Evolutionary conservation across 2,888 invertebrate species (phyloP).

Genomic region (Cantharis lateralis): DNA sequence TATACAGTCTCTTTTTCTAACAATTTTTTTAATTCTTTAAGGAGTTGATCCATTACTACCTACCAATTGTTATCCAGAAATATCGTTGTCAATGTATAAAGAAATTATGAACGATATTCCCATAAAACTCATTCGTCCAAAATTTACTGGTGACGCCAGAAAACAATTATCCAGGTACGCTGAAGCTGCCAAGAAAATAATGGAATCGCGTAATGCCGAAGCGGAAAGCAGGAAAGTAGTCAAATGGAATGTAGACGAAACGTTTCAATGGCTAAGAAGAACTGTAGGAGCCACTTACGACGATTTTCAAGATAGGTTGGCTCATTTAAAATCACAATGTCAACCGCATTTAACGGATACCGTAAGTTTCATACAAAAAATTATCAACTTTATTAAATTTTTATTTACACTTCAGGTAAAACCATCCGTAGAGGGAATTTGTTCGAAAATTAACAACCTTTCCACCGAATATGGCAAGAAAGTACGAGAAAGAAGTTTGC

Average conservation of each 20-base stretch:
- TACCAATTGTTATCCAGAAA: conserved; percentile 88
- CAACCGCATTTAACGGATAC: conserved; percentile 95
- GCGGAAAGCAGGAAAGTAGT: conserved; percentile 95
- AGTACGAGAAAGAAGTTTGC: conserved; percentile 84
- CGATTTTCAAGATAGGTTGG: conserved; percentile 87
- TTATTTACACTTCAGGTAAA: conserved; percentile 61
- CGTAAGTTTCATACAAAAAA: conserved; percentile 50
- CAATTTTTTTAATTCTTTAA: conserved; percentile 35
- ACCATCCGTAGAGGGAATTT: conserved; percentile 92
- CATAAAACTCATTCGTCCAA: conserved; percentile 92
- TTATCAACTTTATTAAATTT: too few species aligned
- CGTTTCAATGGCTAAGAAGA: conserved; percentile 92
- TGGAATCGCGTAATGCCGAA: conserved; percentile 90
- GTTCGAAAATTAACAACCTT: conserved; percentile 89
- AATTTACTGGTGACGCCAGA: conserved; percentile 93
- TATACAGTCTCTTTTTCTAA: too few species aligned
- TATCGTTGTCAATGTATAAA: conserved; percentile 93
- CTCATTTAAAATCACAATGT: conserved; percentile 91
- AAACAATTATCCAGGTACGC: conserved; percentile 87
- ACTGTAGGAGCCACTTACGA: conserved; percentile 94
- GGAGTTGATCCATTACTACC: conserved; percentile 91
- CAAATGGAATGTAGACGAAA: conserved; percentile 98
- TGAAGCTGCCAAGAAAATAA: conserved; percentile 95
- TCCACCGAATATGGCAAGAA: conserved; percentile 92
- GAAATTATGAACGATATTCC: conserved; percentile 99